Percentiles rank a stretch among this genome's conserved stretches.
Evolutionary conservation across 2,888 invertebrate species (phyloP).

Genomic region (Trypoxylon attenuatum): DNA sequence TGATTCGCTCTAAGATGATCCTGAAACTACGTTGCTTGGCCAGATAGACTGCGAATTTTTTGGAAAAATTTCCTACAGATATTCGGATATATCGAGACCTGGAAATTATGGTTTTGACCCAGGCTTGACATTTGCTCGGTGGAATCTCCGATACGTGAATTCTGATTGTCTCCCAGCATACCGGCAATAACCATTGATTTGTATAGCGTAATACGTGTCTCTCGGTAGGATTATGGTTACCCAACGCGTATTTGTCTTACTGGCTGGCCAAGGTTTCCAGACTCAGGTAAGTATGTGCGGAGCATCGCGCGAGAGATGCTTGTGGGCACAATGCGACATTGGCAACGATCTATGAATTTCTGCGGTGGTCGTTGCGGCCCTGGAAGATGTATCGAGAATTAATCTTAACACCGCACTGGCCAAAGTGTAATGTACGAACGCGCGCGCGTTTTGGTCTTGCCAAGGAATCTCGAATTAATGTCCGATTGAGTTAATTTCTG

Average conservation of each 20-base stretch:
- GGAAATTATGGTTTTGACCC: no score
- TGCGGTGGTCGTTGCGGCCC: neutral
- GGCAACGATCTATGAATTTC: neutral
- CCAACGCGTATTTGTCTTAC: neutral
- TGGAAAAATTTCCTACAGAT: no score
- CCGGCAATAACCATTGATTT: no score
- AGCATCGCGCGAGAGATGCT: no score
- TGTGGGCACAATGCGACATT: neutral
- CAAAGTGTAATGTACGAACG: neutral
- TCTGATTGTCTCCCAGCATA: neutral
- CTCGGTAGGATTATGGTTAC: neutral
- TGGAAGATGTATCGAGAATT: neutral
- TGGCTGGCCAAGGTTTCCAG: neutral
- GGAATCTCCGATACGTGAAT: no score
- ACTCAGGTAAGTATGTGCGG: no score
- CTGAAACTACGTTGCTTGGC: no score
- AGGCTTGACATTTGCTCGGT: no score
- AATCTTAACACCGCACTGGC: neutral
- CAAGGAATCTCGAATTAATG: neutral
- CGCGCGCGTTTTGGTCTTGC: neutral
- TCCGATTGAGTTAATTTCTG: no score
- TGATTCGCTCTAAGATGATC: no score
- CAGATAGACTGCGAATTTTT: no score
- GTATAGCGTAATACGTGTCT: neutral
- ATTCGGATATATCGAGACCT: no score